A percentile compares a stretch with the other conserved stretches of the same genome.
These are phyloP conservation scores for Eriosoma lanigerum DNA, from an alignment of 1,140 invertebrate species.

Conservation along the genomic window DNA sequence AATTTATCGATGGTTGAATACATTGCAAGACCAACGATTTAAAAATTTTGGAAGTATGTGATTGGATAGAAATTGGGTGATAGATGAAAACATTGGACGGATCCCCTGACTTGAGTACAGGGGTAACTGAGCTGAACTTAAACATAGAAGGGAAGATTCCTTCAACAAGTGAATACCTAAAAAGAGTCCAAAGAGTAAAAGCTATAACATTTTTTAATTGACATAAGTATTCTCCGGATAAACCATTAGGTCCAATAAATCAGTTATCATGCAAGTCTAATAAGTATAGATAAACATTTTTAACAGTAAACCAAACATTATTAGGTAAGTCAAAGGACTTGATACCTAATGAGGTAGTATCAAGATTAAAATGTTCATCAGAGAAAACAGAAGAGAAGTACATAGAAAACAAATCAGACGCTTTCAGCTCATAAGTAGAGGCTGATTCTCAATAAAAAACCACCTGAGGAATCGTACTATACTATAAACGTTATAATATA, in stretches of 20 bases:
- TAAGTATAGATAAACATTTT: neutral
- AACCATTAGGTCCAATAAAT: neutral
- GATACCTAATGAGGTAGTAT: too few species aligned
- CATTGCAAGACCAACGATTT: too few species aligned
- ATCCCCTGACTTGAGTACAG: too few species aligned
- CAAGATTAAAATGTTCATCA: too few species aligned
- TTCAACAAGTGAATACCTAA: neutral
- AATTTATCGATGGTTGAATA: neutral
- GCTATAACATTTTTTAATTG: neutral
- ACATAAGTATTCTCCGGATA: neutral
- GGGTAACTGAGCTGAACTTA: neutral
- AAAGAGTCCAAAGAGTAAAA: neutral
- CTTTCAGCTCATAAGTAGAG: too few species aligned
- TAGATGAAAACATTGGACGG: neutral
- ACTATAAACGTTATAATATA: too few species aligned
- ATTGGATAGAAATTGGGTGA: neutral
- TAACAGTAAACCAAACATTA: neutral
- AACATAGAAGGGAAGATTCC: neutral
- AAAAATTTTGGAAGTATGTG: neutral
- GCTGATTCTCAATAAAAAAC: too few species aligned
- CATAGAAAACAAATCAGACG: too few species aligned
- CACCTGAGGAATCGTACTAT: too few species aligned
- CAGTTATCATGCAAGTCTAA: neutral
- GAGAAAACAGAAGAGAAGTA: too few species aligned
- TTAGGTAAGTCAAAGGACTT: too few species aligned